These are phyloP conservation scores for Liasis olivaceus DNA, from an alignment of 2,797 vertebrate genomes.

Conservation along the genomic window DNA sequence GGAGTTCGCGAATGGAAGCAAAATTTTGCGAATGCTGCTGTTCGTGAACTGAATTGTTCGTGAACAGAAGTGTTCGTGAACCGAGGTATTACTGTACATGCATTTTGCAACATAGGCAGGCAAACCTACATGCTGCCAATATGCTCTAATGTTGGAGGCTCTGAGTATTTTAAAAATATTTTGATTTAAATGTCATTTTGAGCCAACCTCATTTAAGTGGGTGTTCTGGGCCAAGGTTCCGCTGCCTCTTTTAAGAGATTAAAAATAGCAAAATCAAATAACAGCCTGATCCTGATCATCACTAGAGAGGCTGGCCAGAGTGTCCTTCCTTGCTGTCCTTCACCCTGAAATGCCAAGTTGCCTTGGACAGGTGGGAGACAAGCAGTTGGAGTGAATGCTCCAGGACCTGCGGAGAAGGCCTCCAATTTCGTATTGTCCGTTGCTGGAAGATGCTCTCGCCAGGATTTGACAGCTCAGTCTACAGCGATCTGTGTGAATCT, in stretches of 20 bases:
- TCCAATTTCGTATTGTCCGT: constrained; percentile 92
- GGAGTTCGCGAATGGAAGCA: no score
- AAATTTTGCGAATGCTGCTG: no score
- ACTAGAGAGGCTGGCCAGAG: not conserved
- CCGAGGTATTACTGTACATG: no score
- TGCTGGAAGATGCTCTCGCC: constrained; percentile 99
- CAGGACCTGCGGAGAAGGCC: constrained; percentile 91
- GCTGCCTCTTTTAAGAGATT: not conserved
- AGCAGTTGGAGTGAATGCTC: constrained; percentile 99
- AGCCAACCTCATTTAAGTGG: not conserved
- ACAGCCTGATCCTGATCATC: no score
- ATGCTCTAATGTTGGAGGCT: not conserved
- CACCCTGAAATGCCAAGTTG: not conserved
- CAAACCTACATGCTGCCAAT: not conserved
- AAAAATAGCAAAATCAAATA: not conserved
- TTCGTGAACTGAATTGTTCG: no score
- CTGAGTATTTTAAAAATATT: not conserved
- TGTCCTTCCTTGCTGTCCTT: not conserved
- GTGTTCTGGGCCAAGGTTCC: not conserved
- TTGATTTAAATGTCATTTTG: not conserved
- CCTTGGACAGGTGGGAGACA: constrained; percentile 88
- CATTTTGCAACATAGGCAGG: not conserved
- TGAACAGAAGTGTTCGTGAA: no score
- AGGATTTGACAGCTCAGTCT: constrained; percentile 95
- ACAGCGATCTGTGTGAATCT: constrained; percentile 91